phyloP scores from a whole-genome alignment of 1,140 invertebrate genomes.

The Plectrocnemia conspersa region DNA sequence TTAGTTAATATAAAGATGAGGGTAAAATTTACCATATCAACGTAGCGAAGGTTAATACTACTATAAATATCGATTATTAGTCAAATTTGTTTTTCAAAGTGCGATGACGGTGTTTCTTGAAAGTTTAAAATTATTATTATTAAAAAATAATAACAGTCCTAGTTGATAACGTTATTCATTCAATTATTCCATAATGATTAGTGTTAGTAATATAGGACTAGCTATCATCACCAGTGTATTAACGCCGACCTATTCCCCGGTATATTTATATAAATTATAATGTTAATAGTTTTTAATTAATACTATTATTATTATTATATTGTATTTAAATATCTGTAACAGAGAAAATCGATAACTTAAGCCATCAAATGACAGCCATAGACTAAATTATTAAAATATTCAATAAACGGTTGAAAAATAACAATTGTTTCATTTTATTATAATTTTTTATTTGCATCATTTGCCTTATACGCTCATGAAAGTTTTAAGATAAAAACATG shows the following conservation, averaged over 20 bases:
- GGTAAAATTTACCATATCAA: conserved; percentile 23
- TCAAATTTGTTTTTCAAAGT: no score
- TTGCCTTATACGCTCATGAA: no score
- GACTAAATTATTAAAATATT: conserved; percentile 31
- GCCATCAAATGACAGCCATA: conserved; percentile 32
- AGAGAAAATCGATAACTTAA: not conserved
- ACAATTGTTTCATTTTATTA: not conserved
- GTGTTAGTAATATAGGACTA: no score
- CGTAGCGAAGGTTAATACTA: conserved; percentile 8
- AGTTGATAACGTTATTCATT: not conserved
- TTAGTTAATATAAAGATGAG: conserved; percentile 15
- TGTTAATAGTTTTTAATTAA: no score
- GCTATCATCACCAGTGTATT: conserved; percentile 5
- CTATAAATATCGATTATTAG: not conserved
- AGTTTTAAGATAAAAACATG: no score
- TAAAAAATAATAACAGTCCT: not conserved
- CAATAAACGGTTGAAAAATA: conserved; percentile 31
- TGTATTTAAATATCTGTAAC: not conserved
- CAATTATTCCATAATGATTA: not conserved
- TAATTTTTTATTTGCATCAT: no score
- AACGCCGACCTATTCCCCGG: not conserved
- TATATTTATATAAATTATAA: conserved; percentile 5
- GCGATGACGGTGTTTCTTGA: not conserved
- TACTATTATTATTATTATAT: not conserved
- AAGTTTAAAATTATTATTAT: not conserved